Evolutionary conservation across 2,113 vertebrate genomes (phyloP).

Genomic region (Siphamia tubifer): DNA sequence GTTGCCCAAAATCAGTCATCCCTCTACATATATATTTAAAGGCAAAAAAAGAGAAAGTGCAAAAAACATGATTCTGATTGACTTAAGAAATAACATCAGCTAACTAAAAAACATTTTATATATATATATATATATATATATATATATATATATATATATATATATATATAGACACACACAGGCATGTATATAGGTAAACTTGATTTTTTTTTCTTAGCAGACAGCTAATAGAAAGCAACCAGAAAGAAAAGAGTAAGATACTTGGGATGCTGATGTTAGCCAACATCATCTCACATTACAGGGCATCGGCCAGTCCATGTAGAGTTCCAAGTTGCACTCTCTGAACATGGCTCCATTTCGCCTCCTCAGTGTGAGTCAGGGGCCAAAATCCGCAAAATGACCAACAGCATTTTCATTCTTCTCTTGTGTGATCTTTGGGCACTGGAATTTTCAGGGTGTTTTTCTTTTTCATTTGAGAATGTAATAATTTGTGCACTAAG

Average conservation of each 20-base stretch:
- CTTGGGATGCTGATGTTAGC: slow-evolving; percentile 57
- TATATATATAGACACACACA: neutral
- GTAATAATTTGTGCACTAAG: slow-evolving; percentile 43
- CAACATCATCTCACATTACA: slow-evolving; percentile 62
- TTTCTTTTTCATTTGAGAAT: slow-evolving; percentile 1
- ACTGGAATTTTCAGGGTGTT: slow-evolving; percentile 33
- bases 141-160: slow-evolving; percentile 5
- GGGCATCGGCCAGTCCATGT: slow-evolving; percentile 42
- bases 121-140: neutral
- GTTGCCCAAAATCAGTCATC: slow-evolving; percentile 66
- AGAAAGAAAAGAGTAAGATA: slow-evolving; percentile 33
- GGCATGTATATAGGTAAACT: slow-evolving; percentile 39
- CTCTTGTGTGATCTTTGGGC: slow-evolving; percentile 53
- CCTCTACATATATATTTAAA: slow-evolving; percentile 42
- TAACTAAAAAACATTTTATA: slow-evolving; percentile 39
- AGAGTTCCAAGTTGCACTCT: slow-evolving; percentile 43
- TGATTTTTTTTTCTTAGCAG: slow-evolving; percentile 41
- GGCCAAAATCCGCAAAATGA: slow-evolving; percentile 27
- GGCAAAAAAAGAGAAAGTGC: slow-evolving; percentile 67
- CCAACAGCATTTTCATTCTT: slow-evolving; percentile 26
- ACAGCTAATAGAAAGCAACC: slow-evolving; percentile 50
- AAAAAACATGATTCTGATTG: slow-evolving; percentile 59
- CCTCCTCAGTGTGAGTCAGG: slow-evolving; percentile 18
- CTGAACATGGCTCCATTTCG: slow-evolving; percentile 43
- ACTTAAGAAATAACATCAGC: slow-evolving; percentile 52